A percentile compares a stretch with the other conserved stretches of the same genome.
These are phyloP conservation scores for Abrostola tripartita DNA, from an alignment of 2,888 invertebrate genomes.

Conservation along the genomic window DNA sequence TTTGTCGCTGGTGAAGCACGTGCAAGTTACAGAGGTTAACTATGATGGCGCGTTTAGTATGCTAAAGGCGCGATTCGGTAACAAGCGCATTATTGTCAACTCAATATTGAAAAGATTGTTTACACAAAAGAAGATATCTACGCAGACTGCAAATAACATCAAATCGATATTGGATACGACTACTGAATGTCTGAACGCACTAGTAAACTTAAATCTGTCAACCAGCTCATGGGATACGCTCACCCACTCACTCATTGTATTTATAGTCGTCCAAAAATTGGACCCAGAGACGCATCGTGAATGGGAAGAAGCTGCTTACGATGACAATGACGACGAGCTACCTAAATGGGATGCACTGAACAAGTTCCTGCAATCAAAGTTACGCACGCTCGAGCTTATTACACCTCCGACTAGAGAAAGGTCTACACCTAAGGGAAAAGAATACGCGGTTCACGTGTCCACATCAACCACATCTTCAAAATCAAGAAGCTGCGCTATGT, in stretches of 20 bases:
- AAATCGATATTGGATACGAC: constrained; percentile 15
- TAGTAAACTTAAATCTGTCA: neutral
- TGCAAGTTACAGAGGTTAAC: constrained; percentile 12
- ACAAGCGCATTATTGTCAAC: constrained; percentile 14
- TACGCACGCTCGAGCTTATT: too few species aligned
- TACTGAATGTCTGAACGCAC: constrained; percentile 1
- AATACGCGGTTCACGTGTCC: constrained; percentile 9
- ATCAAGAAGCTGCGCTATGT: constrained; percentile 2
- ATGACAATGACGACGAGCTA: too few species aligned
- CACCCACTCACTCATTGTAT: too few species aligned
- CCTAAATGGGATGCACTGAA: too few species aligned
- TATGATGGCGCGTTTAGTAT: constrained; percentile 12
- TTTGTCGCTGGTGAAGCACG: constrained; percentile 7
- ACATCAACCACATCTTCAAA: too few species aligned
- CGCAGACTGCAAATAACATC: constrained; percentile 2
- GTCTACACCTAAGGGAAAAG: constrained; percentile 6
- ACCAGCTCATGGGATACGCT: too few species aligned
- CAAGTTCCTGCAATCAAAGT: too few species aligned
- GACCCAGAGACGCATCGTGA: too few species aligned
- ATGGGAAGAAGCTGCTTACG: too few species aligned
- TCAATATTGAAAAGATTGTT: constrained; percentile 7
- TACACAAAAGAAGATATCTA: constrained; percentile 1
- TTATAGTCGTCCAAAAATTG: too few species aligned
- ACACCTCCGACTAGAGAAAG: too few species aligned
- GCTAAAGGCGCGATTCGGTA: constrained; percentile 1